Base-by-base conservation (phyloP, 2,113 vertebrate genomes). In the Prinia subflava region DNA sequence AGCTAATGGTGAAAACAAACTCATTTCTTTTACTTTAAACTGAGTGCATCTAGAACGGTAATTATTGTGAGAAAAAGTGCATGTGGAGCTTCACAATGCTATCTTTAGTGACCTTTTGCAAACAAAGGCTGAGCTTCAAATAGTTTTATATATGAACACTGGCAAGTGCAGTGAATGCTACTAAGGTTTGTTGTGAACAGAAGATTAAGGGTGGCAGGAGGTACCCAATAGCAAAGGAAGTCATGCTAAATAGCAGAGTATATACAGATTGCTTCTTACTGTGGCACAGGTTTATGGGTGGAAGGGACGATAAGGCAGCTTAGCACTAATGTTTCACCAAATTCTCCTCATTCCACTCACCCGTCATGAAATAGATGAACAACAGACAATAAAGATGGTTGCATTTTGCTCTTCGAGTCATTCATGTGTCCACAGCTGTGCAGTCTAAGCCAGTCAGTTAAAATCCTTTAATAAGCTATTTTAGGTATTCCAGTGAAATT, bases 301-400 rank as follows among this genome's bases (percentile, higher is more conserved):
- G 23, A 62, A 49, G 17, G 17, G 13, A 62, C 31, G 11, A 44
- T 62, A 79, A 82, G 11, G 24, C 44, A 71, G 19, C 9, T 79
- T 6, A 25, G 17, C 5, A 1, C 62, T 76, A 90, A 27, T 0
- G 0, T 37, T 71, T n/a, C 0, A 56, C 12, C 10, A 75, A 42
- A 63, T 87, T 44, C 24, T 75, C 17, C 14, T 30, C 6, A 9
- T 68, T 91, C 24, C 2, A 0, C 35, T 13, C 23, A 33, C 42
- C 60, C 76, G 4, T 11, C 33, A 28, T 60, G 57, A 85, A 82
- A 23, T 4, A 60, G 16, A 5, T 46, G 17, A 27, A 65, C 31
- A 22, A 10, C 15, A 39, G 10, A 30, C 8, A 62, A 56, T 60
- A 79, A 50, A 33, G 6, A 31, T 53, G 33, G 9, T 27, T 6